Evolutionary conservation across 2,888 invertebrate species (phyloP), one percentile per base, ranked within the genome.

Genomic region (Gibbula magus): DNA sequence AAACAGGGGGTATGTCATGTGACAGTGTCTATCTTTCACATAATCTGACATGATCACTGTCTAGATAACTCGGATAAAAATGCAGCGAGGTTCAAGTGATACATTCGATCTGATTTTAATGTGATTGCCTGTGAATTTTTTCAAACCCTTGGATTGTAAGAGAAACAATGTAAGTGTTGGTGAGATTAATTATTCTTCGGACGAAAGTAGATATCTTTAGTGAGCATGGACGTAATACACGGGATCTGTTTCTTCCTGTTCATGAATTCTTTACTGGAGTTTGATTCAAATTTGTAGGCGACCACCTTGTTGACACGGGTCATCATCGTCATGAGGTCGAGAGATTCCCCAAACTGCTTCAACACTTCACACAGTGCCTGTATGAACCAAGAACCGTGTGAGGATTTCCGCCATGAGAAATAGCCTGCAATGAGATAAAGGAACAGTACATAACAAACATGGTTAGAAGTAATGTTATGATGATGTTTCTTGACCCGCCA

Each of bases 341-440:
- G 76, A 7, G 78, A 82, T n/a, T 80, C 81, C 25, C 83, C 78
- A 80, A 91, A 88, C 82, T 90, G 81, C 35, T 84, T 81, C 2
- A 93, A 80, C 13, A 92, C 89, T 18, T 86, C 81, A n/a, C 87
- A 87, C 52, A 93, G 81, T 4, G 92, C 91, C 83, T 92, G 92
- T 39, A 92, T 87, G 83, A 92, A 93, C 92, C 92, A 93, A 7
- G 92, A 92, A 5, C 92, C 92, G 66, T 90, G 88, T 10, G 85
- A 86, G 53, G 90, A 90, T 82, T 92, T 92, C 39, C 92, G 82
- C 92, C 92, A 92, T 8, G 92, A 90, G 85, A 88, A 92, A 79
- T 87, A 91, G 25, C 91, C 91, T 91, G 80, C 13, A 80, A 80
- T 10, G 79, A 79, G 51, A 74, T 75, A 25, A 75, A 13, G 16